Evolutionary conservation across 2,888 invertebrate species (phyloP).

Genomic region (Synergus gifuensis): DNA sequence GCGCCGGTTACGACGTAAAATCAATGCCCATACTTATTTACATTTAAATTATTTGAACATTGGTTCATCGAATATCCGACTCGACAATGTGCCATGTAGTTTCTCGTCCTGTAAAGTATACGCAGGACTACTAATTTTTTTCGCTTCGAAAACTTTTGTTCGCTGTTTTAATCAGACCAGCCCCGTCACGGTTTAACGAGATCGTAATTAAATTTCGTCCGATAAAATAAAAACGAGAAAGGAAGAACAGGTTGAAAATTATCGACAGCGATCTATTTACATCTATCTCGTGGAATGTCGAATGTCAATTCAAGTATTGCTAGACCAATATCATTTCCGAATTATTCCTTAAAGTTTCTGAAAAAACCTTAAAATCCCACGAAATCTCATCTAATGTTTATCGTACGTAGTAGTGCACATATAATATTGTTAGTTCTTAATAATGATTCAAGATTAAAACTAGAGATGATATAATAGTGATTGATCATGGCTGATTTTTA

Average conservation of each 20-base stretch:
- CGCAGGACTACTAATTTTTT: slow-evolving; percentile 34
- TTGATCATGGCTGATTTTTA: background rate
- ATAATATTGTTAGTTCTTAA: too few species aligned
- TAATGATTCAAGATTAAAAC: background rate
- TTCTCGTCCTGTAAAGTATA: slow-evolving; percentile 25
- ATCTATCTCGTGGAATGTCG: slow-evolving; percentile 23
- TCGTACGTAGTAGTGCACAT: too few species aligned
- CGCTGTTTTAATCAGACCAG: slow-evolving; percentile 40
- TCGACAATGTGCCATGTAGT: slow-evolving; percentile 35
- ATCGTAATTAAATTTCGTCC: slow-evolving; percentile 50
- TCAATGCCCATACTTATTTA: slow-evolving; percentile 60
- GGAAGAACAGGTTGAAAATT: slow-evolving; percentile 23
- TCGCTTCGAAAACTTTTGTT: slow-evolving; percentile 43
- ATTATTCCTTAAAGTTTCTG: background rate
- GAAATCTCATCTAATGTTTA: too few species aligned
- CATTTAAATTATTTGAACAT: slow-evolving; percentile 59
- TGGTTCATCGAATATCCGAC: slow-evolving; percentile 53
- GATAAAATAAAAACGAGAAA: slow-evolving; percentile 21
- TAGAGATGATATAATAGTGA: background rate
- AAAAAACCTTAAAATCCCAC: too few species aligned
- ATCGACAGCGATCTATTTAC: slow-evolving; percentile 48
- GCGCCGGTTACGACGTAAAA: slow-evolving; percentile 36
- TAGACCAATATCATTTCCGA: background rate
- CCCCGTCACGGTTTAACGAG: slow-evolving; percentile 43
- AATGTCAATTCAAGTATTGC: background rate